Percentiles rank a stretch among this genome's conserved stretches.
Evolutionary conservation across 1,140 invertebrate species (phyloP).

Genomic region (Drepana arcuata): DNA sequence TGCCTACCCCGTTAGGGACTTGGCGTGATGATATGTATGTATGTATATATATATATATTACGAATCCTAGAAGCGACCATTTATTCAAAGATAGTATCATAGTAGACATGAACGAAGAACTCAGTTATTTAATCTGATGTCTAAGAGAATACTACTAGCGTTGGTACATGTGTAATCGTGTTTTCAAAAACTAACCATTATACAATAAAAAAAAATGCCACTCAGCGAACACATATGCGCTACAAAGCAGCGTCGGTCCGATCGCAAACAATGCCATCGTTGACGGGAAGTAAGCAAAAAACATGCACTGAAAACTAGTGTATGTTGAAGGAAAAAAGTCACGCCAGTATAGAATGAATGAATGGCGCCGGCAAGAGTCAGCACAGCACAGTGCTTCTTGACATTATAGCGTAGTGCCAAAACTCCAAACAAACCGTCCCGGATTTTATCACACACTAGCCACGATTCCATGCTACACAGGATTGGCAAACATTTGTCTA

Average conservation of each 20-base stretch:
- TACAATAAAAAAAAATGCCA: constrained; percentile 22
- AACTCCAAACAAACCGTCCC: constrained; percentile 26
- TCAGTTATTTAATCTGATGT: no score
- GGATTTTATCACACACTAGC: constrained; percentile 28
- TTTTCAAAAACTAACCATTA: constrained; percentile 27
- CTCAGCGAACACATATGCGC: constrained; percentile 19
- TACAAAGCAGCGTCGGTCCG: constrained; percentile 20
- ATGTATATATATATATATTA: no score
- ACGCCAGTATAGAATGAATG: constrained; percentile 9
- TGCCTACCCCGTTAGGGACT: no score
- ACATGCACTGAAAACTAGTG: constrained; percentile 21
- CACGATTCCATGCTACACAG: constrained; percentile 15
- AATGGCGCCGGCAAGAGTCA: constrained; percentile 14
- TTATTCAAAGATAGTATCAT: no score
- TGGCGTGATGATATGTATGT: no score
- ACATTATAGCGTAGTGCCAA: constrained; percentile 22
- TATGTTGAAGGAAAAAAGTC: constrained; percentile 14
- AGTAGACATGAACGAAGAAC: no score
- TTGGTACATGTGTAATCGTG: no score
- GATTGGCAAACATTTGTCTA: constrained; percentile 33
- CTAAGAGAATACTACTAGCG: no score
- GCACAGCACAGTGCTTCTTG: constrained; percentile 29
- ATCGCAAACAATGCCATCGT: constrained; percentile 30
- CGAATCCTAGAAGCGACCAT: no score
- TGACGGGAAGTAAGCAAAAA: constrained; percentile 30